Conservation (phyloP, 2,113 vertebrate genomes). For the Dasyprocta punctata region DNA sequence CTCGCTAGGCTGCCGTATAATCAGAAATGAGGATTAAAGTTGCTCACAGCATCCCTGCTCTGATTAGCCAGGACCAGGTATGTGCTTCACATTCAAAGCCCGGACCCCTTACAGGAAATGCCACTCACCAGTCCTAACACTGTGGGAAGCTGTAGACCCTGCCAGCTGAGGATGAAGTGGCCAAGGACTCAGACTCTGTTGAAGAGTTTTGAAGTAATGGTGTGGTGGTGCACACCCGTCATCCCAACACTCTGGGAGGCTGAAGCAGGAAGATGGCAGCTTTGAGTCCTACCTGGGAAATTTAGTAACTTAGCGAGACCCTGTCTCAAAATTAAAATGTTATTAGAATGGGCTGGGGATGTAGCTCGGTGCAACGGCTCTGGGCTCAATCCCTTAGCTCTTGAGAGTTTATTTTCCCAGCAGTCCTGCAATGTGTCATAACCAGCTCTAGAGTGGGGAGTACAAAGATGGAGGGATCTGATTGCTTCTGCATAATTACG, state of each 20-base stretch:
- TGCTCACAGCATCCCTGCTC: conserved; percentile 15
- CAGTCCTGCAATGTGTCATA: background rate
- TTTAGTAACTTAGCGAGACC: background rate
- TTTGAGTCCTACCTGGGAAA: background rate
- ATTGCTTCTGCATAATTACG: background rate
- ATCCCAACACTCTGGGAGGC: background rate
- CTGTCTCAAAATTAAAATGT: background rate
- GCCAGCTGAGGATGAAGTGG: background rate
- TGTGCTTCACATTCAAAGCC: conserved; percentile 44
- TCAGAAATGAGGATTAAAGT: conserved; percentile 57
- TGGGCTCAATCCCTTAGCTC: background rate
- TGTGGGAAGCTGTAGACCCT: background rate
- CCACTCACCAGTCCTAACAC: background rate
- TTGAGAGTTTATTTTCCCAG: background rate
- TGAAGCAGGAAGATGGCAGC: background rate
- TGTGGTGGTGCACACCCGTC: background rate
- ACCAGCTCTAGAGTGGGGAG: background rate
- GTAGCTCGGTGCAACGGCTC: too few species aligned
- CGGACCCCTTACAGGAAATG: background rate
- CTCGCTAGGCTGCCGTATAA: conserved; percentile 48
- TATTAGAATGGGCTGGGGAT: background rate
- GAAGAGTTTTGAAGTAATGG: background rate
- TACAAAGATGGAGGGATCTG: background rate
- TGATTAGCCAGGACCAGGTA: conserved; percentile 53
- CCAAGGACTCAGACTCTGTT: background rate